Percentiles rank a stretch among this genome's conserved stretches.
phyloP scores from a whole-genome alignment of 2,113 vertebrate genomes.

The Lanius ludovicianus region DNA sequence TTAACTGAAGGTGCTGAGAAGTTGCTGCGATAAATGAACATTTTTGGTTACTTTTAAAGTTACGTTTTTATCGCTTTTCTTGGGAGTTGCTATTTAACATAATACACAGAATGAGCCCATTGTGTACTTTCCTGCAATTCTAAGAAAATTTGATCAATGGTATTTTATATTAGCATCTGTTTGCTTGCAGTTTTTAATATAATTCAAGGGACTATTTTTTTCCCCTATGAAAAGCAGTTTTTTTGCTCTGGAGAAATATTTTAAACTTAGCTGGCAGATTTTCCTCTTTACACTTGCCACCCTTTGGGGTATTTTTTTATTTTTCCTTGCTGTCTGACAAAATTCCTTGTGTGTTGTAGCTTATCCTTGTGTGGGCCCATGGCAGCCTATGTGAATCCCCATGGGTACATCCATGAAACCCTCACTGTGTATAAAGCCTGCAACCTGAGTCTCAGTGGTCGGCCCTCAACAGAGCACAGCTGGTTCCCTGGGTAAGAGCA shows the following conservation, averaged over 20 bases:
- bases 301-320: background rate
- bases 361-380: slow-evolving; percentile 94
- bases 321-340: background rate
- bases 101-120: background rate
- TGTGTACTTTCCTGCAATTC: background rate
- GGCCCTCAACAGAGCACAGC: slow-evolving; percentile 94
- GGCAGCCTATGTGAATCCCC: slow-evolving; percentile 98
- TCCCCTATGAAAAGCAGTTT: no score
- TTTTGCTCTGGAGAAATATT: background rate
- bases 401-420: slow-evolving; percentile 95
- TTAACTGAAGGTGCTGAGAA: background rate
- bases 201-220: background rate
- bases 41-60: background rate
- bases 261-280: background rate
- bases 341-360: slow-evolving; percentile 59
- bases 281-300: background rate
- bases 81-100: background rate
- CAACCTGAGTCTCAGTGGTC: slow-evolving; percentile 88
- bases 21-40: background rate
- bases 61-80: background rate
- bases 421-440: slow-evolving; percentile 93
- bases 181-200: background rate
- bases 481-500: slow-evolving; percentile 96
- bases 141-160: background rate
- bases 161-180: background rate